A percentile compares a stretch with the other conserved stretches of the same genome.
These are phyloP conservation scores for Paramuricea clavata DNA, from an alignment of 92 coral and sea anemone species.

Conservation along the genomic window DNA sequence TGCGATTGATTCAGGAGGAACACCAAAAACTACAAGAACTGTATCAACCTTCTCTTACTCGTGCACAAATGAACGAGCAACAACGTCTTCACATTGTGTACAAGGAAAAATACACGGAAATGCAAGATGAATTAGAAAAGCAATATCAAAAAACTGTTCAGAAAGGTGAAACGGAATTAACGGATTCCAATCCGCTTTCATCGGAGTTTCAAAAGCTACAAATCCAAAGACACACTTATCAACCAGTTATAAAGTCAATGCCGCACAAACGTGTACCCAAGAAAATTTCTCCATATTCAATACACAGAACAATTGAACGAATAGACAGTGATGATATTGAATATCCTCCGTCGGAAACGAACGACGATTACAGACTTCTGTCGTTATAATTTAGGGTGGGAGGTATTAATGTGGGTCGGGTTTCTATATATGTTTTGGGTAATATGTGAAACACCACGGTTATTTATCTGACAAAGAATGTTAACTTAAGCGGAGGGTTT, in stretches of 20 bases:
- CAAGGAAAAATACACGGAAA: conserved; percentile 93
- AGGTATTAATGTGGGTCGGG: too few relatives aligned
- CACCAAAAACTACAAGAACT: conserved; percentile 94
- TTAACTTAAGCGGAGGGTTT: not conserved
- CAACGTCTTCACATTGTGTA: conserved; percentile 92
- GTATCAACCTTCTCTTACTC: conserved; percentile 96
- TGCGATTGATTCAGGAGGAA: conserved; percentile 88
- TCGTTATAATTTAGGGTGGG: not conserved
- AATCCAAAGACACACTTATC: conserved; percentile 46
- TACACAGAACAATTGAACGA: conserved; percentile 45
- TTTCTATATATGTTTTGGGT: not conserved
- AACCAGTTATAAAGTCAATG: conserved; percentile 29
- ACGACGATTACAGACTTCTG: conserved; percentile 36
- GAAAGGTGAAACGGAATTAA: conserved; percentile 14
- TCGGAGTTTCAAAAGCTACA: conserved; percentile 43
- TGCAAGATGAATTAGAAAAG: conserved; percentile 93
- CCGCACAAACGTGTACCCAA: conserved; percentile 34
- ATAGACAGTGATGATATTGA: conserved; percentile 52
- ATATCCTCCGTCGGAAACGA: conserved; percentile 51
- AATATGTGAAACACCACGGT: not conserved
- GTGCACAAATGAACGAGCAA: conserved; percentile 85
- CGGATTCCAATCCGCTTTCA: conserved; percentile 45
- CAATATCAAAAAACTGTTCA: conserved; percentile 67
- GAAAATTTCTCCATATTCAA: conserved; percentile 50
- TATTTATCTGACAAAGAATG: not conserved